Percentiles rank a stretch among this genome's conserved stretches.
Evolutionary conservation across 2,797 vertebrate species (phyloP).

Genomic region (Hoplostethus atlanticus): DNA sequence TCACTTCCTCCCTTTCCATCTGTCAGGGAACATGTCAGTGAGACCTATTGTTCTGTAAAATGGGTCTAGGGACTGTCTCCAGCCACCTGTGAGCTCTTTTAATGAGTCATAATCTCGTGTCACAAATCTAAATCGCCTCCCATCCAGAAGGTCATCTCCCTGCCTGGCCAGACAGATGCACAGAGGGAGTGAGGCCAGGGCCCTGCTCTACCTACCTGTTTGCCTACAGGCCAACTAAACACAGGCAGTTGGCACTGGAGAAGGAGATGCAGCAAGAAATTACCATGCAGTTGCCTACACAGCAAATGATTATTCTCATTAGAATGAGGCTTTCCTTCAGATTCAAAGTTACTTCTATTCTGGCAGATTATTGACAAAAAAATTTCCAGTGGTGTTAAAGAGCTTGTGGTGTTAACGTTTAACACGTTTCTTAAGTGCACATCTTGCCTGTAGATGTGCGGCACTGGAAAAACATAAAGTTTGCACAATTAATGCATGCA

Average conservation of each 20-base stretch:
- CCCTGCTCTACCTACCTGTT: conserved; percentile 14
- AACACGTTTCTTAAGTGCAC: too few relatives aligned
- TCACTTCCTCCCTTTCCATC: too few relatives aligned
- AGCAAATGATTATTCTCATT: neutral
- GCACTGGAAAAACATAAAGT: neutral
- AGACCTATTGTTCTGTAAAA: conserved; percentile 28
- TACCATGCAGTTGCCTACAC: neutral
- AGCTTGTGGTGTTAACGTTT: too few relatives aligned
- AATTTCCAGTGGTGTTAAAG: conserved; percentile 1
- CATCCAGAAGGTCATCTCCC: conserved; percentile 26
- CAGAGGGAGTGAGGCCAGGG: neutral
- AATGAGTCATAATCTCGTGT: conserved; percentile 61
- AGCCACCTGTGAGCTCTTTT: conserved; percentile 47
- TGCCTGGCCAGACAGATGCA: neutral
- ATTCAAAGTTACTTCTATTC: conserved; percentile 3
- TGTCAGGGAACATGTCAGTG: too few relatives aligned
- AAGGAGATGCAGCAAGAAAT: neutral
- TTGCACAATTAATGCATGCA: too few relatives aligned
- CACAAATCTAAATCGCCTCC: conserved; percentile 54
- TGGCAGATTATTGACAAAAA: conserved; percentile 8
- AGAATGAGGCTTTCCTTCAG: neutral
- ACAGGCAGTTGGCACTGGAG: neutral
- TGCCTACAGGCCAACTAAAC: neutral
- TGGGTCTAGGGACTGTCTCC: conserved; percentile 39
- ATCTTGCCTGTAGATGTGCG: neutral